Conservation (phyloP, 2,113 vertebrate genomes). For the Elephas maximus region DNA sequence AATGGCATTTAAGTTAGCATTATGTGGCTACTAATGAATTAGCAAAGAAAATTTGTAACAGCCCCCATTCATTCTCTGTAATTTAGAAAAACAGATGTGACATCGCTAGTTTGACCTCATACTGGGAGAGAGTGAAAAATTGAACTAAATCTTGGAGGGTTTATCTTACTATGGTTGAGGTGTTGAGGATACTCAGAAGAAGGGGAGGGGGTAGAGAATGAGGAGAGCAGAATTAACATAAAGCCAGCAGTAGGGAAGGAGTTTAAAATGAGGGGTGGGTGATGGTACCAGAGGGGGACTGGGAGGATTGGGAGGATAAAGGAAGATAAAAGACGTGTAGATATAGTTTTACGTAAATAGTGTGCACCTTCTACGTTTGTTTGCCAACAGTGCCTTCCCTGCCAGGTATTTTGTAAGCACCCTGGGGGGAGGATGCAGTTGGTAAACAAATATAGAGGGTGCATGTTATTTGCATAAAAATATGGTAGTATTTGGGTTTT, state of each 20-base stretch:
- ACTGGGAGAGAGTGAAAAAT: constrained; percentile 7
- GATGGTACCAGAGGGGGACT: not conserved
- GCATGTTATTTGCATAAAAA: too few species aligned
- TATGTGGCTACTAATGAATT: not conserved
- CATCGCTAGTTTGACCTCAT: not conserved
- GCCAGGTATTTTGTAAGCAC: too few species aligned
- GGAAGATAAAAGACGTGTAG: not conserved
- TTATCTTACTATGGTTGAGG: not conserved
- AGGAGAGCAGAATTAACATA: fast-evolving
- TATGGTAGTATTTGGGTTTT: not conserved
- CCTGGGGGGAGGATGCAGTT: too few species aligned
- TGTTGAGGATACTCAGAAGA: not conserved
- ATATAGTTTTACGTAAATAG: too few species aligned
- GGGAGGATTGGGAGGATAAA: not conserved
- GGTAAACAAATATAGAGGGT: too few species aligned
- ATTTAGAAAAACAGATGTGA: constrained; percentile 33
- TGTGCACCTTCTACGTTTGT: too few species aligned
- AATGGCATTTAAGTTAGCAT: constrained; percentile 48
- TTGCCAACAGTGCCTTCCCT: too few species aligned
- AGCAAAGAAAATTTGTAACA: not conserved
- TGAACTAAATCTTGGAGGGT: not conserved
- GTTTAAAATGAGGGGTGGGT: not conserved
- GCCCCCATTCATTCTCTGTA: not conserved
- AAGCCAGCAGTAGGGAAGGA: not conserved
- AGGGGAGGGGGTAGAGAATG: not conserved